Evolutionary conservation across 2,797 vertebrate genomes (phyloP), one percentile per base, ranked within the genome.

Genomic region (Sebastes minor): DNA sequence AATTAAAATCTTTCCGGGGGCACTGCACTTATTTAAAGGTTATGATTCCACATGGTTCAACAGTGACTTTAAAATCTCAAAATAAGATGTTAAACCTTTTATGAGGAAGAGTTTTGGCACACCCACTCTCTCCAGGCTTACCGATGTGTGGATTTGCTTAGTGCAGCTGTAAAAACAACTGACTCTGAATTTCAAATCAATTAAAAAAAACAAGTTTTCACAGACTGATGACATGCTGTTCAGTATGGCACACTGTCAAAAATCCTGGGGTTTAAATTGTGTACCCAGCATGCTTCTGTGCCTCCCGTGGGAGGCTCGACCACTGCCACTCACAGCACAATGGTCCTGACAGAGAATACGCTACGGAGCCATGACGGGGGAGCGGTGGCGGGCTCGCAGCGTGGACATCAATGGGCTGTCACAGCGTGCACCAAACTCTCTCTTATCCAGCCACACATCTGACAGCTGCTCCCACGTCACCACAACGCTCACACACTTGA

Each of bases 281-380:
- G 67, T 70, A 38, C 68, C 70, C 80, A 80, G 76, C 72, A 46
- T 84, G 81, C 62, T 35, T 16, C 69, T 18, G 1, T 63, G 65
- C 23, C 89, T 96, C 85, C 89, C 94, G 64, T 93, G 96, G 75
- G 95, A 96, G 70, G 95, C n/a, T 52, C 38, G 33, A 74, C 78
- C 73, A 35, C 62, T 84, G 82, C 76, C 87, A 80, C 82, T 90
- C 81, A 84, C 62, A 82, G 71, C 86, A 74, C 78, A 78, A 71
- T 32, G 66, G 53, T 33, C 74, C 71, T 78, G 77, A 86, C 74
- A 75, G 65, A 74, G 71, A 64, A 62, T 60, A n/a, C 56, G 46
- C 71, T 55, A 14, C 30, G 57, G 76, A 81, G 71, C 53, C 28
- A 16, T 22, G 38, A 70, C 76, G 57, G 59, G 59, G 62, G 71